Base-by-base conservation (phyloP, 1,140 invertebrate genomes). In the Cydia amplana region DNA sequence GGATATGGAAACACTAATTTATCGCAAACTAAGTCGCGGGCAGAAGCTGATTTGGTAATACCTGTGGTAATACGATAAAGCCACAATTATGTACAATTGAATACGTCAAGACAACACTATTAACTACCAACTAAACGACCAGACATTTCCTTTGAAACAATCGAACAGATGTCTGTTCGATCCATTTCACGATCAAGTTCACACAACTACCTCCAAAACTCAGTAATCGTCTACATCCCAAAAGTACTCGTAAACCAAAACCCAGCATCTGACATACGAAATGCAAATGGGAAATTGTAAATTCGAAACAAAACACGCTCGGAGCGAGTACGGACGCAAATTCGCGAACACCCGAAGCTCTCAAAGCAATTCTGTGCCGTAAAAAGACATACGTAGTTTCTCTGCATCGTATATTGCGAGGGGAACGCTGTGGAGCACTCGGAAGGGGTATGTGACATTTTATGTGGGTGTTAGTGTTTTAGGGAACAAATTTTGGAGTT, bases 361-460 rank as follows among this genome's bases (percentile, higher is more conserved):
- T 67, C 64, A 67, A 67, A 67, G 64, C 64, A 67, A 67, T 67
- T 67, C 28, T 36, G 14, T n/a, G 16, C 64, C 64, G 64, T 67
- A 67, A 67, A 67, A 67, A 65, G 64, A 67, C 64, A 32, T 67
- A 67, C 32, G 64, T 67, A 67, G 64, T 40, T 49, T 49, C 46
- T 5, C 23, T 64, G 63, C 12, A 25, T 67, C 64, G 64, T 67
- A 32, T 32, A 67, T 67, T 67, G 64, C 64, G 36, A 40, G 36
- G 36, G 36, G 23, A 36, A 6, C 4, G 64, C 64, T 67, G 12
- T 5, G 6, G 12, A 64, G 63, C 1, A n/a, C 25, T 36, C 14
- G 63, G 63, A 28, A 10, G 63, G 63, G 63, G 63, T 64, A 64
- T 14, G 20, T 64, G 63, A 64, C 14, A 64, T 64, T 64, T 64